Conservation (phyloP, 2,113 vertebrate species). For the Rhinolophus ferrumequinum region DNA sequence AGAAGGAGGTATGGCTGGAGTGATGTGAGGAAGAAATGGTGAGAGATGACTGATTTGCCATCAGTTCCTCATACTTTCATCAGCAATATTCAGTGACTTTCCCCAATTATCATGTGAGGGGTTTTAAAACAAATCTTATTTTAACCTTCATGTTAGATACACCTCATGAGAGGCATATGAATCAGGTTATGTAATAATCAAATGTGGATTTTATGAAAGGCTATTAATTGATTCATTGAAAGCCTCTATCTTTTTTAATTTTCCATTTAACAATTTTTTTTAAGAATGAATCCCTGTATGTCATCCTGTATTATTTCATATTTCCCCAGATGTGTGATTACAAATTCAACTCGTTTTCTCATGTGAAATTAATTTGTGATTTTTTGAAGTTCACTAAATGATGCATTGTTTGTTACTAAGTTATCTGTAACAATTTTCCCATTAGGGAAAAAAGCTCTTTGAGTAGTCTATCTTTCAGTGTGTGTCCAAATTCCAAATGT, state of each 20-base stretch:
- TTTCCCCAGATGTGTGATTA: constrained; percentile 61
- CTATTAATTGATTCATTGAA: not conserved
- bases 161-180: not conserved
- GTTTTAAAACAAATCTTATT: not conserved
- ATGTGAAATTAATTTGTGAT: constrained; percentile 69
- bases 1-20: not conserved
- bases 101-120: not conserved
- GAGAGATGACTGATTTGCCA: not conserved
- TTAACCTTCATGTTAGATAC: not conserved
- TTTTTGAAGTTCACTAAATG: constrained; percentile 63
- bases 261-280: constrained; percentile 44
- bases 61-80: not conserved
- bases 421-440: constrained; percentile 67
- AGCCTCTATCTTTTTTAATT: constrained; percentile 35
- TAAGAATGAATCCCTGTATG: constrained; percentile 8
- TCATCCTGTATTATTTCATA: constrained; percentile 59
- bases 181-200: constrained; percentile 31
- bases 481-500: constrained; percentile 58
- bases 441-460: constrained; percentile 60
- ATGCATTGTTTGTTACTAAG: constrained; percentile 70
- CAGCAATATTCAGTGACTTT: not conserved
- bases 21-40: not conserved
- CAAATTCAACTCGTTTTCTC: constrained; percentile 51
- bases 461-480: constrained; percentile 31
- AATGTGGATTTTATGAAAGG: not conserved